Base-by-base conservation (phyloP, 1,140 invertebrate species). In the Nasonia longicornis region DNA sequence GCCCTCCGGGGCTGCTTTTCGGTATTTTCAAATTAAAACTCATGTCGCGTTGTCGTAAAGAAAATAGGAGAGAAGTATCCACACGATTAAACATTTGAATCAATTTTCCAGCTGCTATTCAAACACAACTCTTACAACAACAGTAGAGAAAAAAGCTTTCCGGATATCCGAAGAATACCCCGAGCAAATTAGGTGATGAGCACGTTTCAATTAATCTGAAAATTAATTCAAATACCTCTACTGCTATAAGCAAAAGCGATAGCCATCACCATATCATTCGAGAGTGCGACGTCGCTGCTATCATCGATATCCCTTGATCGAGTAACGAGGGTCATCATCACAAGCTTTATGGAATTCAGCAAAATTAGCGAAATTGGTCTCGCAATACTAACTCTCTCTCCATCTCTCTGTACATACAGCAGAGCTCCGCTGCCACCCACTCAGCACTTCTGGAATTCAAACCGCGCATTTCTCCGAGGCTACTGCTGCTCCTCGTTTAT, bases 291-390 rank as follows among this genome's bases (percentile, higher is more conserved):
- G 83, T 84, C 35, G 69, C 35, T 14, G 16, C 52, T 58, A 29
- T 29, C 29, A 67, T 67, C 66, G 26, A 31, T 67, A 71, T 29
- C 35, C 12, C 10, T 73, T 52, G 3, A 45, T 73, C 71, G 20
- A 52, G n/a, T 48, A 14, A 38, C n/a, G 38, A 45, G n/a, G n/a
- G n/a, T 11, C 8, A 8, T 26, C 20, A 14, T 20, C 20, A 71
- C 42, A 75, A 67, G 74, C 63, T 84, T 83, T 73, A 77, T 80
- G 81, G 82, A 83, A 83, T 83, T 75, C 83, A 52, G 70, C 42
- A 58, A 84, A 84, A 84, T 84, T 84, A 83, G 82, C 70, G 66
- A 78, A 84, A 84, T 84, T 79, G 79, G 45, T 76, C 67, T 71
- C 67, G 80, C 22, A 16, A 58, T 14, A 63, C 31, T 66, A 35